These are phyloP conservation scores for Chrysodeixis includens DNA, from an alignment of 2,888 invertebrate genomes.

Conservation along the genomic window DNA sequence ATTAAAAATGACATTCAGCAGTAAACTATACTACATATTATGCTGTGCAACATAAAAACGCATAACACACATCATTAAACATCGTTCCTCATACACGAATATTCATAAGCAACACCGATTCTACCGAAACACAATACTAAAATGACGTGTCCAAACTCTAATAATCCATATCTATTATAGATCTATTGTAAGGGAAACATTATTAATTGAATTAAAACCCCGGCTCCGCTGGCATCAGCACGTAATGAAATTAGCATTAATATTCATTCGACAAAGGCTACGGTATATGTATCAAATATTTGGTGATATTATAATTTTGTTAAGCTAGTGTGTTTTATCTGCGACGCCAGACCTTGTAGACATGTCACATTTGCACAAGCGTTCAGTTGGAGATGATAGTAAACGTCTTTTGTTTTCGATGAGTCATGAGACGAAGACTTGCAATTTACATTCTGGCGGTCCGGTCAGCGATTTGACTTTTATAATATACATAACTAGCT, in stretches of 20 bases:
- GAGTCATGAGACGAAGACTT: no score
- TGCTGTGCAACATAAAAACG: not conserved
- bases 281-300: constrained; percentile 52
- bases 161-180: constrained; percentile 59
- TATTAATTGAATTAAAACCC: constrained; percentile 69
- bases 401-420: no score
- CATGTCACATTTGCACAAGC: no score
- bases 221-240: constrained; percentile 54
- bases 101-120: constrained; percentile 12
- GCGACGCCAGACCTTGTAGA: not conserved
- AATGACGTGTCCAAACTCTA: constrained; percentile 49
- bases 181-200: constrained; percentile 65
- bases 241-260: constrained; percentile 70
- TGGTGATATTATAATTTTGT: constrained; percentile 49
- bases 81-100: not conserved
- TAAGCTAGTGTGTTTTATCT: constrained; percentile 21
- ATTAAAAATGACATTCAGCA: no score
- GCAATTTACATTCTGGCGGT: no score
- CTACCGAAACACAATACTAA: not conserved
- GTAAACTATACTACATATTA: no score
- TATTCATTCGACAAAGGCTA: constrained; percentile 64
- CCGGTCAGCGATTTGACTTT: no score
- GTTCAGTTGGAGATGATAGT: no score
- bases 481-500: no score
- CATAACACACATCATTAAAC: no score